Conservation (phyloP, 2,113 vertebrate species). For the Cromileptes altivelis region DNA sequence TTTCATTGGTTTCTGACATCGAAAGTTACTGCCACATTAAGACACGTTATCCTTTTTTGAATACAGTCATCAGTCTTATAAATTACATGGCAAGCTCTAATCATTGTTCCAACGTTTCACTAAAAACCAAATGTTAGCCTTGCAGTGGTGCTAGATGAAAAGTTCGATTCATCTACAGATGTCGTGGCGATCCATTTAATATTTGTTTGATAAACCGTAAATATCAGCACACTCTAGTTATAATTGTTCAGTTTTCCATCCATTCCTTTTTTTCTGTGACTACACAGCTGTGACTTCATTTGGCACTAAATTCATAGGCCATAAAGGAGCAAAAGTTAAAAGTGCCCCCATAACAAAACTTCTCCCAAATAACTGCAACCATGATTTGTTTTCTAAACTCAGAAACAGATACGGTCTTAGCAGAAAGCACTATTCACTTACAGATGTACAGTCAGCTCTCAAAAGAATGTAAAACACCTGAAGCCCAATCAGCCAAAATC, state of each 20-base stretch:
- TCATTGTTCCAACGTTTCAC: too few relatives aligned
- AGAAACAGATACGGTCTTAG: background rate
- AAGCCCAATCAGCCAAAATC: background rate
- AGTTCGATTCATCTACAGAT: too few relatives aligned
- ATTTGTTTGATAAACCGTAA: background rate
- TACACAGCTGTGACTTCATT: background rate
- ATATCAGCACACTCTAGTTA: background rate
- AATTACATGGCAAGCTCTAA: too few relatives aligned
- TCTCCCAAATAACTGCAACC: background rate
- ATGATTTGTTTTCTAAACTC: too few relatives aligned
- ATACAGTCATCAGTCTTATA: too few relatives aligned
- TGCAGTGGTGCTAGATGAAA: too few relatives aligned
- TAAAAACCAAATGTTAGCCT: too few relatives aligned
- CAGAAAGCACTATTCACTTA: background rate
- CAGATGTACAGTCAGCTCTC: background rate
- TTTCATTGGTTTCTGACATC: too few relatives aligned
- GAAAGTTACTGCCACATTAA: too few relatives aligned
- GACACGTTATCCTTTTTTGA: too few relatives aligned
- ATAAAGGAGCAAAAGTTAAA: background rate
- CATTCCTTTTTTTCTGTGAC: background rate
- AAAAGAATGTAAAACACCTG: background rate
- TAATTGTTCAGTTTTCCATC: background rate
- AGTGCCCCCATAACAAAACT: background rate
- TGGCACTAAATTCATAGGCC: too few relatives aligned
- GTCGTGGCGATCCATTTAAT: too few relatives aligned